Percentiles rank a stretch among this genome's conserved stretches.
These are phyloP conservation scores for Pungitius pungitius DNA, from an alignment of 2,113 vertebrate genomes.

Conservation along the genomic window DNA sequence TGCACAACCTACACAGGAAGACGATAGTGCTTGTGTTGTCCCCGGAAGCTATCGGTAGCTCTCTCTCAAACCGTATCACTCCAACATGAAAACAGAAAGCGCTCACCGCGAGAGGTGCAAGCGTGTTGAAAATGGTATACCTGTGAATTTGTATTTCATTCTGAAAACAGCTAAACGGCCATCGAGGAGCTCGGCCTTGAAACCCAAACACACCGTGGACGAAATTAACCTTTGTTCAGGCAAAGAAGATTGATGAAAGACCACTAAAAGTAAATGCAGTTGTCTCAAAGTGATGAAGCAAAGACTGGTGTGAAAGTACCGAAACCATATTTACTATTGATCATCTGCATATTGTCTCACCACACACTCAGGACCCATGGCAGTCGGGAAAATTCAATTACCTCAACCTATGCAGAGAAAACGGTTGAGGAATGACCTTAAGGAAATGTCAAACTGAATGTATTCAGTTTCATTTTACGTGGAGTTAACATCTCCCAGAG, in stretches of 20 bases:
- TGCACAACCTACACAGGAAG: neutral
- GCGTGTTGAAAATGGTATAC: neutral
- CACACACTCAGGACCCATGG: constrained; percentile 2
- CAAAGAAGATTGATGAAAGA: neutral
- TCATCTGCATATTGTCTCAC: constrained; percentile 9
- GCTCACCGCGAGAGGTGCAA: neutral
- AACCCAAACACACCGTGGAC: neutral
- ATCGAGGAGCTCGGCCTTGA: neutral
- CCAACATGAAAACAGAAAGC: neutral
- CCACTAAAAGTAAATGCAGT: constrained; percentile 3
- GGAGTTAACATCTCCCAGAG: constrained; percentile 49
- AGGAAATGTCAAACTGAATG: constrained; percentile 66
- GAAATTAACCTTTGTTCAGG: neutral
- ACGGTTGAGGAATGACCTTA: constrained; percentile 70
- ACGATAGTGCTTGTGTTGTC: neutral
- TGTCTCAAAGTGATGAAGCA: neutral
- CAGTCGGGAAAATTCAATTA: constrained; percentile 66
- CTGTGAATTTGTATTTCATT: neutral
- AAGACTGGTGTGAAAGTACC: neutral
- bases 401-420: constrained; percentile 53
- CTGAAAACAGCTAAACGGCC: neutral
- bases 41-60: neutral
- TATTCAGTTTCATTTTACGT: constrained; percentile 67
- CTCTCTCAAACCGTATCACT: neutral
- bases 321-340: constrained; percentile 30